Conservation (phyloP, 2,113 vertebrate species). For the Tragelaphus imberbis region DNA sequence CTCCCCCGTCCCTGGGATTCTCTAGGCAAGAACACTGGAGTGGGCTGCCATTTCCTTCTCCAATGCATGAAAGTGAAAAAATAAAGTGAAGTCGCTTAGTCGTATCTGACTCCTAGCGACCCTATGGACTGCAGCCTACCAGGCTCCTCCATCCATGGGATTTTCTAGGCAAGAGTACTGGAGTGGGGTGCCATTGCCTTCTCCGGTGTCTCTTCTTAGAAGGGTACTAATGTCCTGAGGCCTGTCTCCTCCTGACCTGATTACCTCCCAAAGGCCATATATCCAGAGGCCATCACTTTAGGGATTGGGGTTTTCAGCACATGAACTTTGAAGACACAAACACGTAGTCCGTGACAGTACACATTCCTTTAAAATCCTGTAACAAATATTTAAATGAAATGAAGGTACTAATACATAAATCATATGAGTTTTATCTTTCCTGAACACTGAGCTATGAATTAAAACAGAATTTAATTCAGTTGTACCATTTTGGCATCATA, state of each 20-base stretch:
- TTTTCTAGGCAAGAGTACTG: too few relatives aligned
- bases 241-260: not conserved
- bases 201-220: not conserved
- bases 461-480: not conserved
- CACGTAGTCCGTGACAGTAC: not conserved
- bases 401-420: not conserved
- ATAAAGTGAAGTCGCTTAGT: too few relatives aligned
- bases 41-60: too few relatives aligned
- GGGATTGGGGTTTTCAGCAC: not conserved
- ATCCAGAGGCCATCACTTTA: not conserved
- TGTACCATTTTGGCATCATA: not conserved
- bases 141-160: too few relatives aligned
- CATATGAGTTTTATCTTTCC: not conserved
- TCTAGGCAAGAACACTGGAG: too few relatives aligned
- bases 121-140: too few relatives aligned
- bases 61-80: too few relatives aligned
- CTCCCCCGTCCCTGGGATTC: too few relatives aligned
- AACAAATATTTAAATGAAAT: conserved; percentile 4
- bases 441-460: not conserved
- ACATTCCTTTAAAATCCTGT: conserved; percentile 1
- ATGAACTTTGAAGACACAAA: not conserved
- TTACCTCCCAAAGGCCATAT: not conserved
- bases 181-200: too few relatives aligned
- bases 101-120: too few relatives aligned
- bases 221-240: not conserved